Evolutionary conservation across 2,113 vertebrate species (phyloP), one percentile per base, ranked within the genome.

Genomic region (Merops nubicus): DNA sequence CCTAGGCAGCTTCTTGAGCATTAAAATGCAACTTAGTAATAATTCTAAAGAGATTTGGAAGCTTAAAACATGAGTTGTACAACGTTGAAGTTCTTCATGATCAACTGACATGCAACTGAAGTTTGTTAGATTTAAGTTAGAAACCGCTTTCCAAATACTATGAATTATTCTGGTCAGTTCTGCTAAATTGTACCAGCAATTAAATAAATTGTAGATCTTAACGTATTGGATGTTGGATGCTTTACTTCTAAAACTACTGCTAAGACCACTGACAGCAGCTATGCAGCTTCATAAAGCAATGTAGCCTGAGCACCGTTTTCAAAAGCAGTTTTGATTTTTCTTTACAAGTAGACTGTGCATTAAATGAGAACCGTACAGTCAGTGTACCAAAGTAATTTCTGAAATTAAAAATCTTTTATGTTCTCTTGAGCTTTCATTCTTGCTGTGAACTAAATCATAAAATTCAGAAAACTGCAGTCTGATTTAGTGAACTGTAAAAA

Each of bases 151-250:
- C 43, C 43, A 90, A 91, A 67, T 57, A 80, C 22, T 82, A 50
- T 64, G 33, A 89, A 43, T 91, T n/a, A 72, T 65, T 31, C 42
- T 88, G 43, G 29, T 88, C 59, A 86, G 68, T 93, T 91, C 91
- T 94, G 31, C 85, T 64, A 88, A 84, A 68, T 91, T 96, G 79
- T 96, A 92, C 72, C 38, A 88, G 92, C 56, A 80, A 94, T 81
- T 92, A 94, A 91, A 90, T 93, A 95, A 96, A 84, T 67, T 67
- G 23, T 74, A 95, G 72, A 63, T 90, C 16, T 56, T 94, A 77
- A 85, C 94, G 54, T 21, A 14, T 10, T 77, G 85, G 59, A 95
- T 92, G 85, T 92, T 93, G 82, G 34, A 94, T 90, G 64, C 72
- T 94, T 94, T 93, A 80, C 83, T 94, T 94, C 26, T 53, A 93